These are phyloP conservation scores for Euthynnus affinis DNA, from an alignment of 2,797 vertebrate species.

Conservation along the genomic window DNA sequence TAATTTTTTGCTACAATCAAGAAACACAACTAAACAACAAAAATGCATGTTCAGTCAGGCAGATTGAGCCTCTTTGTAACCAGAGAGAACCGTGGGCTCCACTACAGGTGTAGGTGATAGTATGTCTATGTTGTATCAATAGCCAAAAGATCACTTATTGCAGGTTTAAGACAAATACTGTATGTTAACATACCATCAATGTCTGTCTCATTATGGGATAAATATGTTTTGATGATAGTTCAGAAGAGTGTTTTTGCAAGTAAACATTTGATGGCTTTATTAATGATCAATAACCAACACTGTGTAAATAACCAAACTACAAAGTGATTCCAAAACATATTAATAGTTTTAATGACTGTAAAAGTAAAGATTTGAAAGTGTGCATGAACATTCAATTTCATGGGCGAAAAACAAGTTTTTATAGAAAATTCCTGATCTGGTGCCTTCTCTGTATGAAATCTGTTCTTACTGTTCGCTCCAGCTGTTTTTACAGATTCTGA, in stretches of 20 bases:
- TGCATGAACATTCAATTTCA: conserved; percentile 6
- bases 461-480: conserved; percentile 35
- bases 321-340: not conserved
- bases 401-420: conserved; percentile 26
- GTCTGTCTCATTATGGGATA: not conserved
- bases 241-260: too few relatives aligned
- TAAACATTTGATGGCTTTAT: too few relatives aligned
- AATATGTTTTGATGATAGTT: not conserved
- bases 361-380: conserved; percentile 8
- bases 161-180: not conserved
- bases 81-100: too few relatives aligned
- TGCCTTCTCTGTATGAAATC: conserved; percentile 38
- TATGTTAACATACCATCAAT: not conserved
- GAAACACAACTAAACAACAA: too few relatives aligned
- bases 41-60: too few relatives aligned
- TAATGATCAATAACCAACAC: too few relatives aligned
- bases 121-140: too few relatives aligned
- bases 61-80: too few relatives aligned
- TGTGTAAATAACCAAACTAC: not conserved
- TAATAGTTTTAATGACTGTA: not conserved
- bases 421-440: conserved; percentile 39
- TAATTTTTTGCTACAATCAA: too few relatives aligned
- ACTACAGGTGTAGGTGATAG: too few relatives aligned
- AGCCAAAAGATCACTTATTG: conserved; percentile 4
- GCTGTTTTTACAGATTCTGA: conserved; percentile 52